Conservation (phyloP, 2,888 invertebrate species). For the Meghimatium bilineatum region DNA sequence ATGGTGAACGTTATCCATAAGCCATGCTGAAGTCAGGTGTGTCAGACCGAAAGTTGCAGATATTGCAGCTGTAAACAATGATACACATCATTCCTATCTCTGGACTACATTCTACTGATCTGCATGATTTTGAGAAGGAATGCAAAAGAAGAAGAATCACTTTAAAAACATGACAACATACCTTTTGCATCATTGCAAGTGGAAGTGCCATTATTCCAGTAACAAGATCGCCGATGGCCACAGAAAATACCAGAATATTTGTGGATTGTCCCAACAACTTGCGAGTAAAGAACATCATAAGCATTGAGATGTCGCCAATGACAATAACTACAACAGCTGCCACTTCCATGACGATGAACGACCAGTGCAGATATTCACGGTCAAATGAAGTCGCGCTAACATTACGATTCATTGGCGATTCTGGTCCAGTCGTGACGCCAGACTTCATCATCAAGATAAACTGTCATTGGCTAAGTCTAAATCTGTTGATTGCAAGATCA, state of each 20-base stretch:
- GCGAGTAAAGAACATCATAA: slow-evolving; percentile 62
- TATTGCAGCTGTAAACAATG: no score
- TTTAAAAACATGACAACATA: background rate
- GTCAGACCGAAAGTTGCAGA: no score
- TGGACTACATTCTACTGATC: no score
- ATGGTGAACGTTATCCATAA: no score
- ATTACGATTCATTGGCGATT: slow-evolving; percentile 10
- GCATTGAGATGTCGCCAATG: slow-evolving; percentile 59
- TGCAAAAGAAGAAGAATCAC: background rate
- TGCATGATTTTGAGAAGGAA: no score
- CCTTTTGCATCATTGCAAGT: slow-evolving; percentile 56
- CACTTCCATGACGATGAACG: slow-evolving; percentile 53
- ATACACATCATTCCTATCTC: no score
- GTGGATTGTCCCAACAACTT: slow-evolving; percentile 67
- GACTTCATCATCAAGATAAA: slow-evolving; percentile 25
- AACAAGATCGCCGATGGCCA: slow-evolving; percentile 65
- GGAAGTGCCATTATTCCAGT: slow-evolving; percentile 59
- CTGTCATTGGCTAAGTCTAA: background rate
- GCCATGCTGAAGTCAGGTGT: no score
- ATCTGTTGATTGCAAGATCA: no score
- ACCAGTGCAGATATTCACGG: slow-evolving; percentile 51
- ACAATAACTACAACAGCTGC: slow-evolving; percentile 57
- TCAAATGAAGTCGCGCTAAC: slow-evolving; percentile 44
- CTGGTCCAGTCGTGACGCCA: slow-evolving; percentile 30
- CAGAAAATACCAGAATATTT: slow-evolving; percentile 69